Base-by-base conservation (phyloP, 2,113 vertebrate genomes). In the Pseudorhombus dupliciocellatus region DNA sequence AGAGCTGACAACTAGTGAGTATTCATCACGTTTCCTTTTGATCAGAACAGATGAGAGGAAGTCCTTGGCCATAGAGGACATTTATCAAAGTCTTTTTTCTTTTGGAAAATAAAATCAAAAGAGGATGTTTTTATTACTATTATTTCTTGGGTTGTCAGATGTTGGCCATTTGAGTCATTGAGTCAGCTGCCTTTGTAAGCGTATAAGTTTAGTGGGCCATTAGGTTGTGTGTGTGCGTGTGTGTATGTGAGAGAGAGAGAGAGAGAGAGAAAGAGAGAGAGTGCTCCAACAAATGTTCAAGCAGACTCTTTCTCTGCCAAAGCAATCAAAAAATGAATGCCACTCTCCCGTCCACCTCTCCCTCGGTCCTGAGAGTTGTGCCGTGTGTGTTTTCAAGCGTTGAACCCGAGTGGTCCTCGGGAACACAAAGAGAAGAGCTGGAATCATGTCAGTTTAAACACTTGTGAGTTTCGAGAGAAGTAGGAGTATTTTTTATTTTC, bases 321-420 rank as follows among this genome's bases (percentile, higher is more conserved):
- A 89, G 75, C 84, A 87, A 86, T 80, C 60, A 75, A 71, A 89
- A 89, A 76, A 42, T 75, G 46, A 89, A 85, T 55, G 73, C 81
- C 48, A 63, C 57, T 42, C 67, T 75, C 55, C 25, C 55, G 34
- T 64, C 58, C 70, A 44, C 67, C 52, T 59, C 68, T 73, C 52
- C 53, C 44, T 58, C 48, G 34, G 46, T 52, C 62, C 55, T 70
- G 24, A 59, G 50, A 71, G 37, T 72, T 57, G 55, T 68, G 42
- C 54, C 66, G 65, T 40, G 53, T 26, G 68, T 40, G 31, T 83
- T 67, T 75, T 58, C 42, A 4, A 69, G 64, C 28, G 46, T 80
- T 61, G 28, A 46, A 63, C 60, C 64, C 21, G 22, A 77, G 70
- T 28, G 46, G 55, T 66, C 66, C 8, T 14, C 11, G 16, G 40